phyloP scores from a whole-genome alignment of 2,113 vertebrate genomes.

The Chaetodon trifascialis region DNA sequence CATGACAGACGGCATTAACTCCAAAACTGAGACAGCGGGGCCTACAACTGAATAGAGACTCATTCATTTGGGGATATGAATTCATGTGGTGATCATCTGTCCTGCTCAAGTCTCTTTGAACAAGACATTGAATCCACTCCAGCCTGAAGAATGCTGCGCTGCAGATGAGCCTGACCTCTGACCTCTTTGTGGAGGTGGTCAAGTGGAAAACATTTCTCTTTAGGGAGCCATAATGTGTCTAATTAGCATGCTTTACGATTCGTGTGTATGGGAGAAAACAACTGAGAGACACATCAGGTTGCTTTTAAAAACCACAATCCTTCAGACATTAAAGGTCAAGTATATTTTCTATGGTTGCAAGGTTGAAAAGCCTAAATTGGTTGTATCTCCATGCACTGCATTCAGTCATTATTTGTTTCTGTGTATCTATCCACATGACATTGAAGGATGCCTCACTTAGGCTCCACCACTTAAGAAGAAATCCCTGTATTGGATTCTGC shows the following conservation, averaged over 20 bases:
- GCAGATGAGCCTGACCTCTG: slow-evolving; percentile 52
- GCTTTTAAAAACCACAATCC: neutral
- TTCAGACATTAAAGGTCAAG: neutral
- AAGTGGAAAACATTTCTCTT: slow-evolving; percentile 23
- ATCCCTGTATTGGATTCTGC: slow-evolving; percentile 66
- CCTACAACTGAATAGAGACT: neutral
- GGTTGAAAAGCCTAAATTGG: neutral
- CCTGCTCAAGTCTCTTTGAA: slow-evolving; percentile 21
- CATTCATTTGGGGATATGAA: slow-evolving; percentile 5
- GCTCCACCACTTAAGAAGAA: slow-evolving; percentile 30
- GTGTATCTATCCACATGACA: neutral
- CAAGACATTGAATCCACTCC: slow-evolving; percentile 12
- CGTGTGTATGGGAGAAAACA: neutral
- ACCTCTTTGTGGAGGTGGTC: slow-evolving; percentile 41
- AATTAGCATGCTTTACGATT: slow-evolving; percentile 57
- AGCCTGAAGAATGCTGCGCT: slow-evolving; percentile 24
- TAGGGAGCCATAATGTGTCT: slow-evolving; percentile 51
- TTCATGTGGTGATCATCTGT: slow-evolving; percentile 17
- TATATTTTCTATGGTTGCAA: neutral
- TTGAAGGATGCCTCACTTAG: slow-evolving; percentile 17
- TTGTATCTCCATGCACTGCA: neutral
- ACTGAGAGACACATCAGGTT: neutral
- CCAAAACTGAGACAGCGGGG: neutral
- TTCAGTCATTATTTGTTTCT: neutral
- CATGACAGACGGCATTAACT: slow-evolving; percentile 3